Evolutionary conservation across 2,797 vertebrate genomes (phyloP).

Genomic region (Austrolebias charrua): DNA sequence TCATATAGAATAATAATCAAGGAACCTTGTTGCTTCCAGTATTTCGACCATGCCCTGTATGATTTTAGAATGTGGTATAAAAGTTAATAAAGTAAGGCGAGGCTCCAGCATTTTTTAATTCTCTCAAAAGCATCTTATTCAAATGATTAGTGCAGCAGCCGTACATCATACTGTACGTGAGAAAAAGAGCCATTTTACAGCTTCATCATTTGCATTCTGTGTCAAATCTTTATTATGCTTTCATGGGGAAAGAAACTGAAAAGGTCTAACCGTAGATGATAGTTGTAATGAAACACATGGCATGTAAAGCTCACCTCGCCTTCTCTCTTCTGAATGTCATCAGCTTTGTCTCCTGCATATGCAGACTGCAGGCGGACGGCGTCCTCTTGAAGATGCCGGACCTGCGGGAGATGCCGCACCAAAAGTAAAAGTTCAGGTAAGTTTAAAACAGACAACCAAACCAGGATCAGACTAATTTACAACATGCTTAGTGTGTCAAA

Average conservation of each 20-base stretch:
- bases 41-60: slow-evolving; percentile 64
- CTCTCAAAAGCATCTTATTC: no score
- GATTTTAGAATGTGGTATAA: background rate
- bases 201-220: background rate
- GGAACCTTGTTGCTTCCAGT: background rate
- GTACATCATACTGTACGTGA: slow-evolving; percentile 56
- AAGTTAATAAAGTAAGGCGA: no score
- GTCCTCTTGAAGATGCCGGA: slow-evolving; percentile 93
- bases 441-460: no score
- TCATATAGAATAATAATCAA: background rate
- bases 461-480: no score
- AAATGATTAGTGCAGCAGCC: slow-evolving; percentile 44
- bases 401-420: slow-evolving; percentile 70
- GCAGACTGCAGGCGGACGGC: slow-evolving; percentile 91
- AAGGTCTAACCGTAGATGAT: background rate
- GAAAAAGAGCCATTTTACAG: background rate
- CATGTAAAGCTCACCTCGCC: slow-evolving; percentile 77
- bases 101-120: no score
- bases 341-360: slow-evolving; percentile 93
- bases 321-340: slow-evolving; percentile 92
- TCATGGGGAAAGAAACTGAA: background rate
- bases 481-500: no score
- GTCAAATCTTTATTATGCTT: no score
- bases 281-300: background rate
- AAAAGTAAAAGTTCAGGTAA: background rate